A percentile compares a stretch with the other conserved stretches of the same genome.
phyloP scores from a whole-genome alignment of 2,888 invertebrate genomes.

The Lasioglossum leucozonium region DNA sequence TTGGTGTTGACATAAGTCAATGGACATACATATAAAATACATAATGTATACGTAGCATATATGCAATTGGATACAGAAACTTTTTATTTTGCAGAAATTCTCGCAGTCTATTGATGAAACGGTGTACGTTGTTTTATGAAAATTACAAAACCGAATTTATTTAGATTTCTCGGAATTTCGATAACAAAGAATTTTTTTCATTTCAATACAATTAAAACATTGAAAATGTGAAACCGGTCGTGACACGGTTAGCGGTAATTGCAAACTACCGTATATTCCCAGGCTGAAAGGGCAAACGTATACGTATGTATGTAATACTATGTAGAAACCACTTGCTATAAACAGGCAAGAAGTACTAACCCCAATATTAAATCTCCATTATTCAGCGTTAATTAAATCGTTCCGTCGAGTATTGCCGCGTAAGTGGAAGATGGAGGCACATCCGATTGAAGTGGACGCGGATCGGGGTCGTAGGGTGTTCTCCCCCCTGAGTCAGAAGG shows the following conservation, averaged over 20 bases:
- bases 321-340: not conserved
- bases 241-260: not conserved
- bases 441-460: conserved; percentile 54
- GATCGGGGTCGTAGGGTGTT: conserved; percentile 13
- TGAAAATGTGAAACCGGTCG: not conserved
- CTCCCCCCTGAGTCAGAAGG: not conserved
- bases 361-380: conserved; percentile 40
- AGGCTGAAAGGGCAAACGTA: not conserved
- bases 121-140: no score
- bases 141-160: no score
- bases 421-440: conserved; percentile 56
- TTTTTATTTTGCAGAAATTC: no score
- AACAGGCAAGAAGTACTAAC: not conserved
- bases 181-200: no score
- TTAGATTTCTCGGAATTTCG: no score
- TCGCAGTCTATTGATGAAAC: no score
- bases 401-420: conserved; percentile 34
- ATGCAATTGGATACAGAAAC: no score
- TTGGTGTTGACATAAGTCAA: no score
- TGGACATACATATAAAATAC: no score
- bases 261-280: not conserved
- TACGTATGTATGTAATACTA: no score
- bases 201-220: not conserved
- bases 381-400: conserved; percentile 58
- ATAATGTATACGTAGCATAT: no score